phyloP scores from a whole-genome alignment of 2,888 invertebrate genomes.

The Leuctra nigra region DNA sequence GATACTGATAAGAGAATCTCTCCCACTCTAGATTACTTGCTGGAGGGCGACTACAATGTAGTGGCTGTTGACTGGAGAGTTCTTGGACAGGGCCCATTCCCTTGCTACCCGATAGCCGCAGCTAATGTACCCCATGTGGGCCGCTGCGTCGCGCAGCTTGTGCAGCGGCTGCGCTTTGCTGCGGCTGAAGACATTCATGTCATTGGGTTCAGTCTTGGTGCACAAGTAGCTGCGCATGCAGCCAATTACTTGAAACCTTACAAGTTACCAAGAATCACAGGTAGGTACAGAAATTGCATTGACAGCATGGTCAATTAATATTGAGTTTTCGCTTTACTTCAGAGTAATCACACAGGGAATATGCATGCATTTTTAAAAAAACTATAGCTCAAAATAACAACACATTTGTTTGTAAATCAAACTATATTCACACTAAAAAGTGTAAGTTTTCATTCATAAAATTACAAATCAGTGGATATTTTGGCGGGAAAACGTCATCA shows the following conservation, averaged over 20 bases:
- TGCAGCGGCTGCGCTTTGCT: slow-evolving; percentile 3
- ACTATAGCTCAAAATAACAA: no score
- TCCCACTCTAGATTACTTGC: neutral
- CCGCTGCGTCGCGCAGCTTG: neutral
- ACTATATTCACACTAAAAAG: no score
- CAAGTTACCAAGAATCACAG: slow-evolving; percentile 22
- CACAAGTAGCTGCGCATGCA: slow-evolving; percentile 34
- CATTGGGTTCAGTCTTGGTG: slow-evolving; percentile 35
- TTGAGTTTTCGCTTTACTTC: no score
- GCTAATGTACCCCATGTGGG: neutral
- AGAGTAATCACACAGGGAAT: no score
- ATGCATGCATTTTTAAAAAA: no score
- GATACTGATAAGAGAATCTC: neutral
- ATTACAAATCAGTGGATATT: no score
- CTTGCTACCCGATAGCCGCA: neutral
- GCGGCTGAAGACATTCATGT: slow-evolving; percentile 26
- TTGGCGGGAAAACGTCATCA: no score
- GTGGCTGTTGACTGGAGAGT: neutral
- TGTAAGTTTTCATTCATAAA: no score
- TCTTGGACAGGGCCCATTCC: neutral
- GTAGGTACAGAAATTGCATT: slow-evolving; percentile 9
- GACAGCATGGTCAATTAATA: no score
- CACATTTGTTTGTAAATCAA: no score
- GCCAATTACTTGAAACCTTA: slow-evolving; percentile 24
- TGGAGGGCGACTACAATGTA: neutral